Conservation (phyloP, 92 coral and sea anemone species). For the Phymanthus crucifer region DNA sequence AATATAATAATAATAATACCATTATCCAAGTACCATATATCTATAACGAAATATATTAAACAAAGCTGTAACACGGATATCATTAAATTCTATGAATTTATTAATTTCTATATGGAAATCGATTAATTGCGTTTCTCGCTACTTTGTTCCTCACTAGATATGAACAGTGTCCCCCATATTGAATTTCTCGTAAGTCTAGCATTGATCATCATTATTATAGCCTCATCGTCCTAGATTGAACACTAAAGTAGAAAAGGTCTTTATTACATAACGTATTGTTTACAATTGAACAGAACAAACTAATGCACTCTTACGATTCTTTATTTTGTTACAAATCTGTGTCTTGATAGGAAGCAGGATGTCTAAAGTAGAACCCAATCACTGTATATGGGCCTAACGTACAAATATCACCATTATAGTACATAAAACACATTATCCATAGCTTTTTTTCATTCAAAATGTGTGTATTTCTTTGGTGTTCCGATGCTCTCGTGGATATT, state of each 20-base stretch:
- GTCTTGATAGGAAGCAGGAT: conserved; percentile 3
- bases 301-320: conserved; percentile 12
- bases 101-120: background rate
- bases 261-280: conserved; percentile 43
- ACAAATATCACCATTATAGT: conserved; percentile 31
- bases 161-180: background rate
- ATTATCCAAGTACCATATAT: background rate
- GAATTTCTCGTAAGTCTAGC: background rate
- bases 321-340: conserved; percentile 31
- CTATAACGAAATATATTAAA: background rate
- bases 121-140: background rate
- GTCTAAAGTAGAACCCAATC: conserved; percentile 9
- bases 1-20: background rate
- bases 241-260: conserved; percentile 13
- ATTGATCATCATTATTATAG: background rate
- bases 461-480: background rate
- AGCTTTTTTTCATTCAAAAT: background rate
- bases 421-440: conserved; percentile 27
- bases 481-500: background rate
- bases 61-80: background rate
- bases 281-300: conserved; percentile 49
- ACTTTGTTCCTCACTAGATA: background rate
- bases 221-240: background rate
- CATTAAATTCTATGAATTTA: conserved; percentile 3
- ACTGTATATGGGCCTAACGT: conserved; percentile 18